Percentiles rank a stretch among this genome's conserved stretches.
Evolutionary conservation across 2,113 vertebrate genomes (phyloP).

Genomic region (Amazona guildingii): DNA sequence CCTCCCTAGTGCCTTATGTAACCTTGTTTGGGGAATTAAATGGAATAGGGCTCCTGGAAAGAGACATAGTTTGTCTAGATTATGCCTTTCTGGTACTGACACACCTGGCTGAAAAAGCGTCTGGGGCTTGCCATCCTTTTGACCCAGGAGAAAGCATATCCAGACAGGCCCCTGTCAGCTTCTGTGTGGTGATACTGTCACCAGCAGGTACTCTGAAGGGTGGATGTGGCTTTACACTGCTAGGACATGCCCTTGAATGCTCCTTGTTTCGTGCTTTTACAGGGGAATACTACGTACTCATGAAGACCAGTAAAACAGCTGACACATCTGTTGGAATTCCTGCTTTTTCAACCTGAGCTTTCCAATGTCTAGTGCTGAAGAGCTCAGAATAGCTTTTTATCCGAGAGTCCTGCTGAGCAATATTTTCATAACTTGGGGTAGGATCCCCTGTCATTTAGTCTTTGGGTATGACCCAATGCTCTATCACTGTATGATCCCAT

Average conservation of each 20-base stretch:
- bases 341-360: background rate
- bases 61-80: rapidly evolving
- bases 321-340: background rate
- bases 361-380: background rate
- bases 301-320: background rate
- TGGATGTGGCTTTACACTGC: background rate
- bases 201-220: background rate
- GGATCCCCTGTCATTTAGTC: background rate
- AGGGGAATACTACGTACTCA: rapidly evolving
- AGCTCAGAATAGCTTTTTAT: background rate
- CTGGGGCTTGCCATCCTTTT: background rate
- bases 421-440: background rate
- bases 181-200: background rate
- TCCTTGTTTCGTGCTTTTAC: background rate
- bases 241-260: background rate
- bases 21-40: background rate
- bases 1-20: background rate
- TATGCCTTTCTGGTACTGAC: background rate
- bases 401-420: background rate
- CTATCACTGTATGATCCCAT: background rate
- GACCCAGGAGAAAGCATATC: background rate
- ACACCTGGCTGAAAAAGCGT: background rate
- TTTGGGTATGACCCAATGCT: background rate
- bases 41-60: background rate
- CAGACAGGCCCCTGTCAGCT: background rate